Evolutionary conservation across 1,140 invertebrate genomes (phyloP).

Genomic region (Nephotettix cincticeps): DNA sequence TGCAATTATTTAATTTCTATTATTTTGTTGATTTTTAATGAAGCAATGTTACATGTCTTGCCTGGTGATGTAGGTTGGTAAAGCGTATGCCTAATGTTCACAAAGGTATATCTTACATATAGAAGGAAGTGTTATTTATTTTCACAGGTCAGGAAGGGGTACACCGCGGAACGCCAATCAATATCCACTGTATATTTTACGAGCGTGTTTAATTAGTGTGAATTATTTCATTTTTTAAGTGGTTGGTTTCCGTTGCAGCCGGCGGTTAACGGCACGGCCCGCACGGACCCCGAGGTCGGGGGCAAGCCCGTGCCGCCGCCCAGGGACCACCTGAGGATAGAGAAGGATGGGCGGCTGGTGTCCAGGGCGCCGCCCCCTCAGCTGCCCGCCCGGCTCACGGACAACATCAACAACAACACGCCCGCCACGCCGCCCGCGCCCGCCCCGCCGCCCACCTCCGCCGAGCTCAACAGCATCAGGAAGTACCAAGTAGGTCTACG

Average conservation of each 20-base stretch:
- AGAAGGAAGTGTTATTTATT: too few species aligned
- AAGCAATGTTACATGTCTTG: too few species aligned
- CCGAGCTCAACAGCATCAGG: conserved; percentile 85
- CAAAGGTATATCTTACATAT: too few species aligned
- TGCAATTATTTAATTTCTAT: too few species aligned
- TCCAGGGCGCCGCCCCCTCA: conserved; percentile 67
- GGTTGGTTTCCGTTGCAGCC: conserved; percentile 27
- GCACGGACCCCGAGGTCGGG: conserved; percentile 36
- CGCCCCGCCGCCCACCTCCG: conserved; percentile 64
- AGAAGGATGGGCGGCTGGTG: conserved; percentile 60
- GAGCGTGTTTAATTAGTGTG: too few species aligned
- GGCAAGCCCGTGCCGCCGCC: conserved; percentile 72
- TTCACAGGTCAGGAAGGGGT: too few species aligned
- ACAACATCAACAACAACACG: conserved; percentile 51
- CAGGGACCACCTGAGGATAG: conserved; percentile 63
- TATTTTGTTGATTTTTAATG: too few species aligned
- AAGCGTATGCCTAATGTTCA: too few species aligned
- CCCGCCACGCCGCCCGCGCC: conserved; percentile 66
- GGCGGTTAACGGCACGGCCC: conserved; percentile 36
- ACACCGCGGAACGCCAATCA: too few species aligned
- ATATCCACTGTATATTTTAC: too few species aligned
- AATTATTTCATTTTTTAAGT: too few species aligned
- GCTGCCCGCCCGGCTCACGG: conserved; percentile 54
- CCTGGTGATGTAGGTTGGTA: too few species aligned
- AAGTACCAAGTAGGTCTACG: conserved; percentile 84